Base-by-base conservation (phyloP, 2,888 invertebrate genomes). In the Xiphydria camelus region DNA sequence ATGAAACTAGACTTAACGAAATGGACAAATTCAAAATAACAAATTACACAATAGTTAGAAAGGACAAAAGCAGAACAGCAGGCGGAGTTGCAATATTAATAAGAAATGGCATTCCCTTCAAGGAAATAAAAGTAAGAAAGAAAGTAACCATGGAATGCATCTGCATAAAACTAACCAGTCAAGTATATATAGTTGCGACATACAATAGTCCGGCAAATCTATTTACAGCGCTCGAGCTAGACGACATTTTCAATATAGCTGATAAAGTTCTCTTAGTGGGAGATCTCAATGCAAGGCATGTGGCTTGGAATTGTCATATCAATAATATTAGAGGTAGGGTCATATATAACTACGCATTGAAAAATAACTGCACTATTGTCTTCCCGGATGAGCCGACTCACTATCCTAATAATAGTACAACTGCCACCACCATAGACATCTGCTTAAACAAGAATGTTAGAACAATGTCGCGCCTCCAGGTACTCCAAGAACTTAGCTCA, bases 261-360 rank as follows among this genome's bases (percentile, higher is more conserved):
- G 33, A 53, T 26, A 61, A 53, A 29, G 49, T 53, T 2, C 5
- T 61, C 5, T 3, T 61, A 2, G 41, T 55, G n/a, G 58, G 58
- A 0, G 61, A 64, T 25, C 38, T 61, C 3, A 62, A 63, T 32
- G 56, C 59, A 4, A 53, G 43, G 33, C 56, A 61, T 31, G 9
- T 3, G 6, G 12, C 34, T 1, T 63, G 62, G 61, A 53, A 57
- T 4, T 51, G 52, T 32, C 36, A 52, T 23, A 23, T 4, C 9
- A 45, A 41, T n/a, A 64, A 64, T 21, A 34, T 4, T n/a, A 62
- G 45, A 34, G 61, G 61, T 1, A 35, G 7, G 14, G 37, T 37
- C 1, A 2, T 63, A 14, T 39, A 37, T 32, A 50, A 55, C 1
- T 59, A 52, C 4, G 10, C 26, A n/a, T 33, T 42, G 29, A 38